Percentiles rank a stretch among this genome's conserved stretches.
Conservation (phyloP, 2,797 vertebrate species). For the Selene dorsalis region DNA sequence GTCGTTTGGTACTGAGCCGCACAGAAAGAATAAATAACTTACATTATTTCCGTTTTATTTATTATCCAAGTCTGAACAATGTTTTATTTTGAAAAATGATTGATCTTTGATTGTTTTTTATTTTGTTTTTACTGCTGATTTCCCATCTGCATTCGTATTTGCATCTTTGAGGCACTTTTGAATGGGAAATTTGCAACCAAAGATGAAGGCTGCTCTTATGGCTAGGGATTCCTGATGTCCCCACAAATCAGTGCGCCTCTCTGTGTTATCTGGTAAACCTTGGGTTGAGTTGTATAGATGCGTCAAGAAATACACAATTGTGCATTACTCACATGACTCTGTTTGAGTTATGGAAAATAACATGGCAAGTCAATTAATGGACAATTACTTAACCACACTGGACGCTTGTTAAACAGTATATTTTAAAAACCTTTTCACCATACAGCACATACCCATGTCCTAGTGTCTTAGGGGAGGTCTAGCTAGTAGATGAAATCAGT, state of each 20-base stretch:
- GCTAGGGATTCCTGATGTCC: not conserved
- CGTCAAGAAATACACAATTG: not conserved
- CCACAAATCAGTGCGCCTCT: not conserved
- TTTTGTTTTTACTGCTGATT: not conserved
- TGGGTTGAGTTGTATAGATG: not conserved
- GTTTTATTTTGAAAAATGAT: no score
- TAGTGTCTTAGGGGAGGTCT: slow-evolving; percentile 31
- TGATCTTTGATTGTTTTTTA: slow-evolving; percentile 5
- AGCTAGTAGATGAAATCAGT: slow-evolving; percentile 55
- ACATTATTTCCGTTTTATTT: no score
- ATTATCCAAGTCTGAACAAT: no score
- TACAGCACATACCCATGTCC: slow-evolving; percentile 1
- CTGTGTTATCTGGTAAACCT: not conserved
- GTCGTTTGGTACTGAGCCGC: no score
- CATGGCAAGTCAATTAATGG: not conserved
- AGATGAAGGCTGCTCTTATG: not conserved
- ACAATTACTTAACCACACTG: not conserved
- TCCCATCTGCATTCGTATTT: not conserved
- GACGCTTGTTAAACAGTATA: not conserved
- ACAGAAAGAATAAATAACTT: no score
- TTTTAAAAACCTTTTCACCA: not conserved
- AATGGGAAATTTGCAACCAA: not conserved
- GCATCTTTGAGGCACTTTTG: not conserved
- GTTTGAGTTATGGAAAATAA: not conserved
- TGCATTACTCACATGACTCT: not conserved